Percentiles rank a stretch among this genome's conserved stretches.
Conservation (phyloP, 2,113 vertebrate species). For the Centrocercus urophasianus region DNA sequence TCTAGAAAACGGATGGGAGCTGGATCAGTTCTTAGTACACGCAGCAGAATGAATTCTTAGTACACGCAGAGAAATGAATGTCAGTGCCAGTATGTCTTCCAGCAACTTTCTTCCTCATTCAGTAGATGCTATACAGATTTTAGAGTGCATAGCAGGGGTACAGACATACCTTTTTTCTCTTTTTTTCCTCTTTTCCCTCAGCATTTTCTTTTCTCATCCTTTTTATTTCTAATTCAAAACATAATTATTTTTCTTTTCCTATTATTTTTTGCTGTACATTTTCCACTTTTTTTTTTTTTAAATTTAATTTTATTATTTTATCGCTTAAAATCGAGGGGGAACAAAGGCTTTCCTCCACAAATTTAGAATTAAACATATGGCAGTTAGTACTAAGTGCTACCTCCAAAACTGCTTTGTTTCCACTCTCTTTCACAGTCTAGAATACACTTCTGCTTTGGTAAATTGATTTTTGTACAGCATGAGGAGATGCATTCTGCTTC, state of each 20-base stretch:
- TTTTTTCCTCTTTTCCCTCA: not conserved
- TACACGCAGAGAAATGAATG: not conserved
- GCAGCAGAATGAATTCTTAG: not conserved
- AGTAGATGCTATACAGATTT: not conserved
- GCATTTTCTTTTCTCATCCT: not conserved
- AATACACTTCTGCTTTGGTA: slow-evolving; percentile 21
- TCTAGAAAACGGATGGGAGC: not conserved
- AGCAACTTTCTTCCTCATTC: not conserved
- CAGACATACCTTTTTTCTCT: not conserved
- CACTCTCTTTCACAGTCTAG: slow-evolving; percentile 18
- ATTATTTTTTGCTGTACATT: not conserved
- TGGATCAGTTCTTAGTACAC: not conserved
- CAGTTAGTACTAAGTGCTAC: not conserved
- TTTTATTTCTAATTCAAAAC: not conserved
- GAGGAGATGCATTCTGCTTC: slow-evolving; percentile 36
- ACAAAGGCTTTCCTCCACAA: not conserved
- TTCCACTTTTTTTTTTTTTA: not conserved
- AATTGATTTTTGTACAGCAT: slow-evolving; percentile 52
- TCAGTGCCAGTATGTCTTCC: not conserved
- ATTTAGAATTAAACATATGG: not conserved
- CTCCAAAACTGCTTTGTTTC: slow-evolving; percentile 15
- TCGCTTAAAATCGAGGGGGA: not conserved
- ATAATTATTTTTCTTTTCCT: not conserved
- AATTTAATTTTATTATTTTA: not conserved
- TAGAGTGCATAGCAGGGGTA: not conserved